Evolutionary conservation across 2,888 invertebrate species (phyloP).

Genomic region (Pandemis corylana): DNA sequence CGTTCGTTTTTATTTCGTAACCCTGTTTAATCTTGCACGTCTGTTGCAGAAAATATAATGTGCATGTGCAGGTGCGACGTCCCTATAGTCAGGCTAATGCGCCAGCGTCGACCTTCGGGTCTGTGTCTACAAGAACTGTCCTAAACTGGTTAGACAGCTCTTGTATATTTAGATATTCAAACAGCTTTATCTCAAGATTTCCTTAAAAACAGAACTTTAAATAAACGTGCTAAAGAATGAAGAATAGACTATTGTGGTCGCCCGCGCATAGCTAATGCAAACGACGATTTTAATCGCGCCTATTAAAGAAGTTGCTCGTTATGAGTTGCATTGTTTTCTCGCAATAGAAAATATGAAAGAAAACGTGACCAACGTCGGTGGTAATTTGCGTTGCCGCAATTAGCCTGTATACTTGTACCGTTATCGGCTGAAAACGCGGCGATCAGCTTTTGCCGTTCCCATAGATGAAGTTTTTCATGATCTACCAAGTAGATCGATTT

Average conservation of each 20-base stretch:
- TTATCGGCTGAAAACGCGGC: neutral
- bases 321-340: slow-evolving; percentile 49
- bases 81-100: slow-evolving; percentile 22
- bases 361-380: slow-evolving; percentile 33
- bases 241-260: slow-evolving; percentile 47
- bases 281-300: slow-evolving; percentile 44
- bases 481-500: neutral
- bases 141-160: slow-evolving; percentile 53
- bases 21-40: neutral
- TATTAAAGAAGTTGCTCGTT: slow-evolving; percentile 38
- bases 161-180: neutral
- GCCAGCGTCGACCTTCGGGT: slow-evolving; percentile 55
- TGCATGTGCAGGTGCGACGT: slow-evolving; percentile 34
- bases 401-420: slow-evolving; percentile 31
- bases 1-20: neutral
- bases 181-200: neutral
- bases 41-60: slow-evolving; percentile 15
- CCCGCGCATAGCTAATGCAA: slow-evolving; percentile 45
- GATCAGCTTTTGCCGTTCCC: neutral
- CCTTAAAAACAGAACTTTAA: neutral
- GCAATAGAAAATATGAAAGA: slow-evolving; percentile 27
- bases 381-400: slow-evolving; percentile 31
- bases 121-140: slow-evolving; percentile 49
- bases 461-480: neutral
- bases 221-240: slow-evolving; percentile 41